Evolutionary conservation across 1,140 invertebrate species (phyloP), one percentile per base, ranked within the genome.

Genomic region (Drosophila mayri): DNA sequence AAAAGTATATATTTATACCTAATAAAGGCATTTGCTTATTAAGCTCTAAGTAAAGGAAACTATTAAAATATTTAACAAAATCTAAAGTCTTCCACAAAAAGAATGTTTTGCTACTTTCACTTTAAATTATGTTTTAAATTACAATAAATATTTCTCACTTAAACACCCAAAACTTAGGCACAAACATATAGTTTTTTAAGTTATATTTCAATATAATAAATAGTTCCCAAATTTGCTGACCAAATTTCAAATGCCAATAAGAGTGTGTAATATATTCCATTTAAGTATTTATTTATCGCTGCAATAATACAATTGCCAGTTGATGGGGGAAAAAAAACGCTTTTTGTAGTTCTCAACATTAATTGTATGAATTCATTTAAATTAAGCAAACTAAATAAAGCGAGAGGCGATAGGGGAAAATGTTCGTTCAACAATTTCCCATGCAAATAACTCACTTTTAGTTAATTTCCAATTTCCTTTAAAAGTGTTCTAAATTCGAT

Each of bases 381-480:
- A 63, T 40, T 30, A 40, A 11, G 22, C 12, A 20, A 55, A 20
- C 32, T 16, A 30, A 38, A 62, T 28, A 54, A 16, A 32, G 4
- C n/a, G 57, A 14, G n/a, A 10, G 25, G 4, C 38, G 2, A 37
- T 18, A n/a, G 5, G 16, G 4, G 10, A 61, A 44, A 28, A n/a
- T 14, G 20, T 6, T n/a, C 18, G 20, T 11, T 5, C 16, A 57
- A 68, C 63, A 38, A 72, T 72, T 72, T 72, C 52, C 71, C 28
- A 35, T 55, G n/a, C 30, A 55, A 68, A 68, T 63, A 70, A 57
- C 30, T 76, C 37, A 67, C 50, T 76, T 75, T 82, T 84, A 61
- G 79, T 84, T 84, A 73, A 81, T 79, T 80, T 84, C 57, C 70
- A 80, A 80, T 85, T 80, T 77, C 72, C 63, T 43, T 66, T 61